phyloP scores from a whole-genome alignment of 2,113 vertebrate genomes.

The Hippocampus zosterae region DNA sequence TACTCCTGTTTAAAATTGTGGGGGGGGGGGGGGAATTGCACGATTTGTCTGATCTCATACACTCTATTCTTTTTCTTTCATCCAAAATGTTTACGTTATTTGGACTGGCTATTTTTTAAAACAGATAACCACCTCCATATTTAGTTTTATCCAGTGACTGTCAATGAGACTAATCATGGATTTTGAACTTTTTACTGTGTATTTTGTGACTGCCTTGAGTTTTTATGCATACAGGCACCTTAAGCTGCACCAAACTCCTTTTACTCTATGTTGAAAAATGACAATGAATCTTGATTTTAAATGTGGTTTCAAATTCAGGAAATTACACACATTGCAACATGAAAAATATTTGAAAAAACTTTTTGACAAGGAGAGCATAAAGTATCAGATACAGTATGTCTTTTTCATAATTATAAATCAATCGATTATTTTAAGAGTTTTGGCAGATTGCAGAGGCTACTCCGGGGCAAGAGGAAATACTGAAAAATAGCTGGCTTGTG shows the following conservation, averaged over 20 bases:
- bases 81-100: background rate
- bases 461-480: conserved; percentile 5
- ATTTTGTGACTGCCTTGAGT: background rate
- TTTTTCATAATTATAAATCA: conserved; percentile 10
- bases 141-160: background rate
- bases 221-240: background rate
- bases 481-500: conserved; percentile 24
- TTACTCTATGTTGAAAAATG: background rate
- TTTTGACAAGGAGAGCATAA: conserved; percentile 2
- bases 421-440: background rate
- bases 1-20: background rate
- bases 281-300: background rate
- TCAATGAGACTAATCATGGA: background rate
- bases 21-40: background rate
- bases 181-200: background rate
- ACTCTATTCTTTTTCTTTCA: background rate
- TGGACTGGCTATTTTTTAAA: background rate
- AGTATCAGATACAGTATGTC: conserved; percentile 3
- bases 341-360: background rate
- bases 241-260: background rate
- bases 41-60: background rate
- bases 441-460: conserved; percentile 3
- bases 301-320: background rate
- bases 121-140: background rate
- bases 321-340: background rate